Percentiles rank a stretch among this genome's conserved stretches.
These are phyloP conservation scores for Buteo buteo DNA, from an alignment of 2,113 vertebrate genomes.

Conservation along the genomic window DNA sequence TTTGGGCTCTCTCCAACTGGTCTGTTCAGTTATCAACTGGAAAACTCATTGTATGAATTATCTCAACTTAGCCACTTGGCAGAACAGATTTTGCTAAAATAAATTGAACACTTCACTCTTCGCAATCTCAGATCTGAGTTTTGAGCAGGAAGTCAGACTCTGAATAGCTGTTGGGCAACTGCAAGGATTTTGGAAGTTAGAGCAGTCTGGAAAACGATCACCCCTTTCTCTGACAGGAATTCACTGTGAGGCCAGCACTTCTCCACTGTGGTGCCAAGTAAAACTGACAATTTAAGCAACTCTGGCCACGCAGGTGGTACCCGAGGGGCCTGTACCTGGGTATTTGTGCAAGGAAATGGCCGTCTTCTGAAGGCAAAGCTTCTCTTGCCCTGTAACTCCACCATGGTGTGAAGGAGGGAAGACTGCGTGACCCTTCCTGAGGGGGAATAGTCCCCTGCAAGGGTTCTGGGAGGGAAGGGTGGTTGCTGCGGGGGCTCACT, in stretches of 20 bases:
- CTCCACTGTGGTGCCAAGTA: not conserved
- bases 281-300: not conserved
- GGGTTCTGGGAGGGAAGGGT: not conserved
- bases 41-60: constrained; percentile 15
- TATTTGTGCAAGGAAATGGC: not conserved
- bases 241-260: rapidly evolving
- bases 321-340: not conserved
- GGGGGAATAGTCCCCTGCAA: too few relatives aligned
- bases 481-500: not conserved
- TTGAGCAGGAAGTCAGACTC: not conserved
- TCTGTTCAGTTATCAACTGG: constrained; percentile 20
- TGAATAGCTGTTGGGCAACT: not conserved
- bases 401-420: not conserved
- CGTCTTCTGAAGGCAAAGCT: not conserved
- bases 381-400: rapidly evolving
- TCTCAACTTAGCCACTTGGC: not conserved
- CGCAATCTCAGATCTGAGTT: not conserved
- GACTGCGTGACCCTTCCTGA: rapidly evolving
- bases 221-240: not conserved
- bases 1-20: not conserved
- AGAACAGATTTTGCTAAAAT: not conserved
- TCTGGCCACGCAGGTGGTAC: rapidly evolving
- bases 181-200: not conserved
- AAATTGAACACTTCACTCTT: not conserved
- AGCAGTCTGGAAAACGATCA: not conserved